phyloP scores from a whole-genome alignment of 2,797 vertebrate species.

The Coendou prehensilis region DNA sequence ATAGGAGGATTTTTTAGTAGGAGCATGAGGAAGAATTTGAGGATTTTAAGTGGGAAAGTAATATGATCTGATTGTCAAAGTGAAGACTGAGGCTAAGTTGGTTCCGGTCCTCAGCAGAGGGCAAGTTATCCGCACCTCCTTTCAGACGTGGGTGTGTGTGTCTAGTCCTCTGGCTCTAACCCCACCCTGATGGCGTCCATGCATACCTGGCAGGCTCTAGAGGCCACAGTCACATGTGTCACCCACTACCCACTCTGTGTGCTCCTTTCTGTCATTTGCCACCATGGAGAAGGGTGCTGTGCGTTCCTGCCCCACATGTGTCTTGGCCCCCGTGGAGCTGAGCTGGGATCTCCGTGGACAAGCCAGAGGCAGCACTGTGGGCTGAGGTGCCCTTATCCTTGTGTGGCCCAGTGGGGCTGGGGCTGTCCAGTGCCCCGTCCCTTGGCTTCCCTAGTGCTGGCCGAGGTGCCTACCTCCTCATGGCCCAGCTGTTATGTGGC shows the following conservation, averaged over 20 bases:
- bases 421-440: neutral
- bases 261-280: neutral
- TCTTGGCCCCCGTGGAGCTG: neutral
- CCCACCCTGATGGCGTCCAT: accelerated
- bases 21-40: neutral
- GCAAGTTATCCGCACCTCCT: neutral
- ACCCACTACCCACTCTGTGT: neutral
- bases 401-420: neutral
- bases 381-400: neutral
- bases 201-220: accelerated
- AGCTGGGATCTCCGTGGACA: no score
- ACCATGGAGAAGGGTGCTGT: neutral
- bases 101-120: neutral
- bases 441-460: neutral
- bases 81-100: no score
- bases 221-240: accelerated
- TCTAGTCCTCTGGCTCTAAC: neutral
- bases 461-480: accelerated
- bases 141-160: neutral
- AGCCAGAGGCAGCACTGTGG: neutral
- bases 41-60: neutral
- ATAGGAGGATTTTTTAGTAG: neutral
- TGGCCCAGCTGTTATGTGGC: neutral
- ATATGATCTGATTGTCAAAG: neutral
- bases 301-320: accelerated